Percentiles rank a stretch among this genome's conserved stretches.
phyloP scores from a whole-genome alignment of 2,888 invertebrate species.

The Cataglyphis altisquamis region DNA sequence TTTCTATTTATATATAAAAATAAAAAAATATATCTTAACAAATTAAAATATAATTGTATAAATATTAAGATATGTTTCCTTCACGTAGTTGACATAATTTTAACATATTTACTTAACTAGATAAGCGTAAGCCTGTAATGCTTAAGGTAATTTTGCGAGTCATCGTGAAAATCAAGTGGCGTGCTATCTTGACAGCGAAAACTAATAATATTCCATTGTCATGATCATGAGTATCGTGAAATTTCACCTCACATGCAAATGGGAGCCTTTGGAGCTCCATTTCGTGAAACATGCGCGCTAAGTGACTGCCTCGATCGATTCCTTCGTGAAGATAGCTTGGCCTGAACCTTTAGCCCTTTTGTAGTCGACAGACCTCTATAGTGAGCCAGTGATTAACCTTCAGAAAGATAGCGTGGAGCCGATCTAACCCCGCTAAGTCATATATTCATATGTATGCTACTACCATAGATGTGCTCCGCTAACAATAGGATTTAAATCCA shows the following conservation, averaged over 20 bases:
- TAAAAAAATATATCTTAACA: background rate
- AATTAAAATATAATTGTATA: background rate
- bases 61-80: background rate
- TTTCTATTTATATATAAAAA: background rate
- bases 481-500: background rate
- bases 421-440: constrained; percentile 24
- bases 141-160: background rate
- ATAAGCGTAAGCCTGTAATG: background rate
- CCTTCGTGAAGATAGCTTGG: constrained; percentile 24
- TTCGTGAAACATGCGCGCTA: constrained; percentile 43
- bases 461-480: background rate
- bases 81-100: background rate
- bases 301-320: constrained; percentile 42
- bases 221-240: constrained; percentile 27
- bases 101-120: background rate
- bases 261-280: constrained; percentile 19
- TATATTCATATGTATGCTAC: background rate
- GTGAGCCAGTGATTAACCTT: constrained; percentile 40
- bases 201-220: constrained; percentile 9
- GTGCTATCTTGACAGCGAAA: constrained; percentile 3
- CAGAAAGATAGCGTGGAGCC: constrained; percentile 1
- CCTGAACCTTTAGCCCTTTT: constrained; percentile 45
- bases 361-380: constrained; percentile 27
- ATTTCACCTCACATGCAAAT: constrained; percentile 39
- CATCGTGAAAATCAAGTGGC: constrained; percentile 16